Evolutionary conservation across 2,888 invertebrate genomes (phyloP), one percentile per base, ranked within the genome.

Genomic region (Yponomeuta evonymella): DNA sequence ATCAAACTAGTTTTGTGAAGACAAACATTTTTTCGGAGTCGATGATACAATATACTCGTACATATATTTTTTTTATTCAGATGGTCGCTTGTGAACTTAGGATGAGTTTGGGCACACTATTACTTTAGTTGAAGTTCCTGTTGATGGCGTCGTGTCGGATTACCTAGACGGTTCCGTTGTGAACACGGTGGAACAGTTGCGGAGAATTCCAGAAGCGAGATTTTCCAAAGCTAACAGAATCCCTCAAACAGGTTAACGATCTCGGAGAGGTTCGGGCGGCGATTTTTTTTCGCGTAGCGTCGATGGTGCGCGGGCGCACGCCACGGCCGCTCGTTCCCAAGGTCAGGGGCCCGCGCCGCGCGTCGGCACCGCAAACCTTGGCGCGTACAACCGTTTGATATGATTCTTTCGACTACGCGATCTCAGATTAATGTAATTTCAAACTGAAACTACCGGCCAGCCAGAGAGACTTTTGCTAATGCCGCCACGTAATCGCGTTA

Each of bases 311-410:
- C 58, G 75, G 77, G 77, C 79, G 75, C 75, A 72, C 79, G 75
- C 75, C 72, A 74, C 72, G 73, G 74, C 73, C 76, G 75, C 72
- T 74, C 72, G 78, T 77, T 43, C 78, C 78, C 88, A 88, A 88
- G 88, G 88, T 86, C 88, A 87, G 88, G 85, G 89, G 88, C 87
- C 88, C 87, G 81, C 75, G 76, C 79, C 87, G 81, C 75, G 76
- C 79, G 79, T 82, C 81, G 79, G 81, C 83, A 80, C 76, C 75
- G 75, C 76, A 76, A 76, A 77, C 81, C 79, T 79, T 77, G 76
- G 74, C 76, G 76, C 78, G 76, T 76, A 76, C 78, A 77, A 75
- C 72, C 67, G 69, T 51, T 33, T 8, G 67, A 65, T 33, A 43
- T 23, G 15, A 67, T 67, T 67, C 48, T 67, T 67, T 67, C 43